phyloP scores from a whole-genome alignment of 2,888 invertebrate species.

The Drymonia ruficornis region DNA sequence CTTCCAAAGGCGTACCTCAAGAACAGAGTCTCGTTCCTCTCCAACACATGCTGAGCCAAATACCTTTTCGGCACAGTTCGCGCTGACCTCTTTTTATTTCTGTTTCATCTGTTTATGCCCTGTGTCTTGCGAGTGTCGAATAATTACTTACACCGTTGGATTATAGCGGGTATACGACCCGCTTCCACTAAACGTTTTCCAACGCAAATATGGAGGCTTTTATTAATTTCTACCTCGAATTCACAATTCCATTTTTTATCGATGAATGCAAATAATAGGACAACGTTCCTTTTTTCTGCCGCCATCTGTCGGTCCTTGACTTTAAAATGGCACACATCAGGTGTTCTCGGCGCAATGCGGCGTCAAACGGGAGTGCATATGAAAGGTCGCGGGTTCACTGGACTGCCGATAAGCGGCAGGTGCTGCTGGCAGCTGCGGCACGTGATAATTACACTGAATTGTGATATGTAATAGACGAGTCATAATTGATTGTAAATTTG shows the following conservation, averaged over 20 bases:
- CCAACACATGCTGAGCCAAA: too few species aligned
- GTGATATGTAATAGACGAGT: slow-evolving; percentile 27
- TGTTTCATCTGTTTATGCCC: too few species aligned
- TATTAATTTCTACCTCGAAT: too few species aligned
- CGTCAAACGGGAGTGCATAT: slow-evolving; percentile 18
- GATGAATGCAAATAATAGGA: neutral
- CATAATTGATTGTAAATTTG: slow-evolving; percentile 24
- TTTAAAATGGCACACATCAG: slow-evolving; percentile 32
- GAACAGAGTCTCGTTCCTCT: too few species aligned
- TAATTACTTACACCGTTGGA: too few species aligned
- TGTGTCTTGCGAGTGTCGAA: too few species aligned
- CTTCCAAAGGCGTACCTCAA: too few species aligned
- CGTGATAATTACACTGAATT: slow-evolving; percentile 36
- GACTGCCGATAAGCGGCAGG: slow-evolving; percentile 56
- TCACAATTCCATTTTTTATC: neutral
- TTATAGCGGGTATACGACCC: too few species aligned
- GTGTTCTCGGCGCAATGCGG: slow-evolving; percentile 29
- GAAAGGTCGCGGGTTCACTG: slow-evolving; percentile 54
- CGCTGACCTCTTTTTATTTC: too few species aligned
- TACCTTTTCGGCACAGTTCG: too few species aligned
- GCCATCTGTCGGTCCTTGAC: slow-evolving; percentile 31
- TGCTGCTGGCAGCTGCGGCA: slow-evolving; percentile 51
- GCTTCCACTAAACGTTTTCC: too few species aligned
- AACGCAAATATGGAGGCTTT: too few species aligned
- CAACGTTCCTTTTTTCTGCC: neutral